Conservation (phyloP, 2,113 vertebrate species). For the Hemiprocne comata region DNA sequence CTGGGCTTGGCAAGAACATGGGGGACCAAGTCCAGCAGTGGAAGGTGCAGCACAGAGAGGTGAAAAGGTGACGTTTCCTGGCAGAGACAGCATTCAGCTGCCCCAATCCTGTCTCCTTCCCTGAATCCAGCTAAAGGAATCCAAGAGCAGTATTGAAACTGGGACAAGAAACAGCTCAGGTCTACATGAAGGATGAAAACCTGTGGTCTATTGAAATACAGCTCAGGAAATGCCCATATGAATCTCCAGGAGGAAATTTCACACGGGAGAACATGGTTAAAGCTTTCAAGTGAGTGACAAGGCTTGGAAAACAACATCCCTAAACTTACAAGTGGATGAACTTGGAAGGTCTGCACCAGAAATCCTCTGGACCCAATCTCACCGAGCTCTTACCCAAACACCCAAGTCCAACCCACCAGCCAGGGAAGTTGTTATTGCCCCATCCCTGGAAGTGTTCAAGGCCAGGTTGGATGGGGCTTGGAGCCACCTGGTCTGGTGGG, state of each 20-base stretch:
- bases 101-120: not conserved
- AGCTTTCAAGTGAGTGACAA: not conserved
- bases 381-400: rapidly evolving
- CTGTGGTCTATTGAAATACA: not conserved
- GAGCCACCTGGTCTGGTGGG: too few species aligned
- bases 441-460: too few species aligned
- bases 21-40: not conserved
- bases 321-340: not conserved
- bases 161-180: not conserved
- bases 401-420: not conserved
- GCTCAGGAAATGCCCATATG: not conserved
- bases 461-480: too few species aligned
- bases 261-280: rapidly evolving
- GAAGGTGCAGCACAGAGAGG: not conserved
- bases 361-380: not conserved
- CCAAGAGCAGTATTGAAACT: not conserved
- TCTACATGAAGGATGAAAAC: rapidly evolving
- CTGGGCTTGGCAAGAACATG: not conserved
- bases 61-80: not conserved
- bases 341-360: not conserved
- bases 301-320: not conserved
- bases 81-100: not conserved
- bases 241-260: not conserved
- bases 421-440: too few species aligned
- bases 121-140: not conserved